These are phyloP conservation scores for Loris lydekkerianus DNA, from an alignment of 2,797 vertebrate genomes.

Conservation along the genomic window DNA sequence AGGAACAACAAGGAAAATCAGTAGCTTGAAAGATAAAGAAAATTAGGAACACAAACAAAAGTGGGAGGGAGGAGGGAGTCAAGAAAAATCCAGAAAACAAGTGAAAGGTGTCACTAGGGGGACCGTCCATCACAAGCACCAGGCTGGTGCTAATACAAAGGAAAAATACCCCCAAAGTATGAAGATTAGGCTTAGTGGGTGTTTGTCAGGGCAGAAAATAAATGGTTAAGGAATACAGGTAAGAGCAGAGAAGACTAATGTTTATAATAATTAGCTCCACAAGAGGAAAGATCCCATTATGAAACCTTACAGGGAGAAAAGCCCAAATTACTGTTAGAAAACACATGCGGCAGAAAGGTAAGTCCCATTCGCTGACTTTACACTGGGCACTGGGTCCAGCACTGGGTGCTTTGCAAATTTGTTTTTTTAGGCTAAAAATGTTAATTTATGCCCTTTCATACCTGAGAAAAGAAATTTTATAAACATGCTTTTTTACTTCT, in stretches of 20 bases:
- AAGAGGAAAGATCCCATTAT: neutral
- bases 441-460: conserved; percentile 40
- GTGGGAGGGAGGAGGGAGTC: neutral
- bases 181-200: neutral
- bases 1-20: neutral
- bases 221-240: conserved; percentile 25
- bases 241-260: conserved; percentile 41
- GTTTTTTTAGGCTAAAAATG: conserved; percentile 50
- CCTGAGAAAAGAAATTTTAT: conserved; percentile 17
- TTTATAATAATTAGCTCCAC: conserved; percentile 12
- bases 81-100: neutral
- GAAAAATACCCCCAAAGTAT: neutral
- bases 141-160: neutral
- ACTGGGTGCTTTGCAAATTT: neutral
- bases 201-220: conserved; percentile 44
- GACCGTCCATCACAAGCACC: neutral
- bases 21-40: neutral
- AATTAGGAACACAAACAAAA: neutral
- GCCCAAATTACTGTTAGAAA: conserved; percentile 27
- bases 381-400: neutral
- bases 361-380: neutral
- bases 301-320: neutral
- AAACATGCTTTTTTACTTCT: conserved; percentile 40
- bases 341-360: neutral
- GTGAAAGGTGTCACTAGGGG: neutral